Evolutionary conservation across 1,140 invertebrate genomes (phyloP).

Genomic region (Ips typographus): DNA sequence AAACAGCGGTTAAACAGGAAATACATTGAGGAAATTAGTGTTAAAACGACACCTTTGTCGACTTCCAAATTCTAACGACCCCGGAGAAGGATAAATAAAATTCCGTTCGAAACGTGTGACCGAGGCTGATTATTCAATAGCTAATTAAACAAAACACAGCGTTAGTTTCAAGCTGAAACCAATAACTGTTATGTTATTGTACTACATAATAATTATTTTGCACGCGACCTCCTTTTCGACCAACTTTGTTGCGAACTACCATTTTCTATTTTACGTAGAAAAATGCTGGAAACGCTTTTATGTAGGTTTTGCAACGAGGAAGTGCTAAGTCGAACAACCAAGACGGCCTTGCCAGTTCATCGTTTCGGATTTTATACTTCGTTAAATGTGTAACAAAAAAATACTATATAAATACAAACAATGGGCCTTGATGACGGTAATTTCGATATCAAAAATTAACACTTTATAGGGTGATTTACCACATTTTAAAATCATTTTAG

Average conservation of each 20-base stretch:
- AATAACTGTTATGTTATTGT: constrained; percentile 9
- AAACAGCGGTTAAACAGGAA: neutral
- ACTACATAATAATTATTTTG: constrained; percentile 4
- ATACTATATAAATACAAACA: no score
- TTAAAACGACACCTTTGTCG: neutral
- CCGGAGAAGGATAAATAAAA: constrained; percentile 1
- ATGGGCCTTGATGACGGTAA: neutral
- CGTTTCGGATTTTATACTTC: no score
- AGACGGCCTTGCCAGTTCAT: no score
- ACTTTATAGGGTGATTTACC: neutral
- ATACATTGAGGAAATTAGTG: constrained; percentile 1
- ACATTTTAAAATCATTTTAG: neutral
- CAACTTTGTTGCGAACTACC: no score
- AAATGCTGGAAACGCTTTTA: no score
- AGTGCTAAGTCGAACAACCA: no score
- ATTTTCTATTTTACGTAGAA: no score
- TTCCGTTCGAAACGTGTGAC: neutral
- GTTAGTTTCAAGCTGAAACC: constrained; percentile 7
- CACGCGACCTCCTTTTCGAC: neutral
- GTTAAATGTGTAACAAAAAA: no score
- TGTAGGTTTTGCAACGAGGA: no score
- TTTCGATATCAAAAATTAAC: neutral
- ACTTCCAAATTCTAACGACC: constrained; percentile 2
- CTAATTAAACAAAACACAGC: constrained; percentile 5
- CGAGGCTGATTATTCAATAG: constrained; percentile 7